Percentiles rank a stretch among this genome's conserved stretches.
Conservation (phyloP, 2,113 vertebrate genomes). For the Formicarius rufipectus region DNA sequence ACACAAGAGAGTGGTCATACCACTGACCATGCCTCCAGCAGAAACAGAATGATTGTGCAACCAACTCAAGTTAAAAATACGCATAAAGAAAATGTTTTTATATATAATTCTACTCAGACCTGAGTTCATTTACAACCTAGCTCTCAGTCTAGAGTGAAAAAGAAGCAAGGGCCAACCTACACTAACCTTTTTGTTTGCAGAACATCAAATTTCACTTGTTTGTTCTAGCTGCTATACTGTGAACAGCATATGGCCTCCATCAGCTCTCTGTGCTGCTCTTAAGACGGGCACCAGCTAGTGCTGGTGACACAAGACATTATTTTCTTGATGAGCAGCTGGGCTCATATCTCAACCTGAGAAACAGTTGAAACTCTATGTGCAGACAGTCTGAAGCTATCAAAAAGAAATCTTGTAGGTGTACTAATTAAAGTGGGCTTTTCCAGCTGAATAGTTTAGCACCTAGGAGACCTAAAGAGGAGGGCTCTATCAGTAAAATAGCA, state of each 20-base stretch:
- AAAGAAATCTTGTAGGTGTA: background rate
- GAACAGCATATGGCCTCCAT: background rate
- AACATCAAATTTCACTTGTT: background rate
- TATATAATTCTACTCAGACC: background rate
- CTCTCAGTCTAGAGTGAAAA: background rate
- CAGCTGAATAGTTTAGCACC: conserved; percentile 20
- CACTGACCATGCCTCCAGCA: background rate
- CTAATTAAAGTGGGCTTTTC: background rate
- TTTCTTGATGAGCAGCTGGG: background rate
- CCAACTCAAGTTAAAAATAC: background rate
- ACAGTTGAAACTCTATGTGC: background rate
- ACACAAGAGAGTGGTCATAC: background rate
- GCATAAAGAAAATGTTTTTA: background rate
- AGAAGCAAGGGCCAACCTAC: background rate
- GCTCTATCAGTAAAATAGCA: conserved; percentile 1
- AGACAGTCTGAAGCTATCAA: background rate
- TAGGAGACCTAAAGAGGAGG: background rate
- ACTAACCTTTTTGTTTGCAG: background rate
- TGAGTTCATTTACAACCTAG: background rate
- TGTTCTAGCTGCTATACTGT: background rate
- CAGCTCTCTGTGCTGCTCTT: background rate
- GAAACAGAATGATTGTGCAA: background rate
- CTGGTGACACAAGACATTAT: background rate
- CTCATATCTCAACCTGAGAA: background rate
- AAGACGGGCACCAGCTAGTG: background rate